Base-by-base conservation (phyloP, 2,113 vertebrate species). In the Megaptera novaeangliae region DNA sequence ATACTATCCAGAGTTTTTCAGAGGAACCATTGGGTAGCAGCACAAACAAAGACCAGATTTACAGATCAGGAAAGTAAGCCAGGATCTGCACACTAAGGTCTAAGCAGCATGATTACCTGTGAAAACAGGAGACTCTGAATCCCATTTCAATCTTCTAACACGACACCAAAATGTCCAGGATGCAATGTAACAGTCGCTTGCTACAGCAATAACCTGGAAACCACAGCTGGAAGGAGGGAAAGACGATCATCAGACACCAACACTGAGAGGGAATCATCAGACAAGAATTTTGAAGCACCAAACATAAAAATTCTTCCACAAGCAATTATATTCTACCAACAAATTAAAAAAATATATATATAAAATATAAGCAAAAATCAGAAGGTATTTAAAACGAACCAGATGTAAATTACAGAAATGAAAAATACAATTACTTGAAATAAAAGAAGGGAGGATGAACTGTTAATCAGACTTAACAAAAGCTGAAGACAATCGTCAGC, bases 121-220 rank as follows among this genome's bases (percentile, higher is more conserved):
- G 41, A 29, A 46, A 44, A 34, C 63, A 21, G 20, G 52, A 20
- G 31, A 23, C 15, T 52, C 52, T 17, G 52, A 52, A 52, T 52
- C 52, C 52, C 52, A 18, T 0, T 17, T 10, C 11, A 23, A n/a
- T 41, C 27, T 44, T 27, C 21, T 5, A 6, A 8, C n/a, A 4
- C 1, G 1, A 74, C 14, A 57, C 27, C 8, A 9, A 36, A 64
- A 52, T 9, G 23, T 39, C 23, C 10, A 4, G 3, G 10, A 49
- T 6, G 29, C 5, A 6, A 9, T 1, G 5, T 6, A 27, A 3
- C 31, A 55, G 23, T 55, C 6, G 0, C 27, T 6, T 25, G 21
- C 44, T 57, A 7, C 14, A 7, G 27, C 9, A 2, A 5, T 5
- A 34, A 55, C 63, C 49, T 27, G 36, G 36, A n/a, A 27, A 44